phyloP scores from a whole-genome alignment of 2,888 invertebrate genomes.

The Anaspis maculata region DNA sequence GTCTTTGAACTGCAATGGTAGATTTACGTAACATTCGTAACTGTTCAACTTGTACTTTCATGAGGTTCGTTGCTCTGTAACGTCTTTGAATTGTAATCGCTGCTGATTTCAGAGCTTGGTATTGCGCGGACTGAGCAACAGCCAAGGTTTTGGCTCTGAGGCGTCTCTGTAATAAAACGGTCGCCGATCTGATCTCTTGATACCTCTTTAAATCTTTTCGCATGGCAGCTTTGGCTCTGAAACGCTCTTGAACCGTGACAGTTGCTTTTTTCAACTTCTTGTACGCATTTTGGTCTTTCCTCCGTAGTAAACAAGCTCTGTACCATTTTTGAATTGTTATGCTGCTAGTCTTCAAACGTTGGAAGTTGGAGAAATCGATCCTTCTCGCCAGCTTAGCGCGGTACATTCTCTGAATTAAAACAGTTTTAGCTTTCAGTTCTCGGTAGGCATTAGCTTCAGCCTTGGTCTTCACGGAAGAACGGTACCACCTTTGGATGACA shows the following conservation, averaged over 20 bases:
- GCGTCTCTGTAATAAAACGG: slow-evolving; percentile 12
- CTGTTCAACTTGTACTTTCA: slow-evolving; percentile 35
- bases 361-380: slow-evolving; percentile 1
- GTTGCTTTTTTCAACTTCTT: slow-evolving; percentile 31
- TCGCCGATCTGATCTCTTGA: slow-evolving; percentile 23
- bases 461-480: slow-evolving; percentile 41
- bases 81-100: slow-evolving; percentile 45
- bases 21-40: slow-evolving; percentile 32
- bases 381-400: slow-evolving; percentile 29
- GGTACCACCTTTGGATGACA: slow-evolving; percentile 42
- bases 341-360: slow-evolving; percentile 17
- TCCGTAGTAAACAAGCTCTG: slow-evolving; percentile 28
- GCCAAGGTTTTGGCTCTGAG: slow-evolving; percentile 5
- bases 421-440: slow-evolving; percentile 30
- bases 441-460: slow-evolving; percentile 38
- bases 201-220: slow-evolving; percentile 17
- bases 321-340: slow-evolving; percentile 37
- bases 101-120: slow-evolving; percentile 30
- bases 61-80: slow-evolving; percentile 42
- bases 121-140: slow-evolving; percentile 9
- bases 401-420: slow-evolving; percentile 30
- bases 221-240: slow-evolving; percentile 38
- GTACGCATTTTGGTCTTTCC: slow-evolving; percentile 32
- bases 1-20: slow-evolving; percentile 41
- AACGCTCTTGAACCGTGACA: slow-evolving; percentile 40